Evolutionary conservation across 2,888 invertebrate species (phyloP).

Genomic region (Fabriciana adippe): DNA sequence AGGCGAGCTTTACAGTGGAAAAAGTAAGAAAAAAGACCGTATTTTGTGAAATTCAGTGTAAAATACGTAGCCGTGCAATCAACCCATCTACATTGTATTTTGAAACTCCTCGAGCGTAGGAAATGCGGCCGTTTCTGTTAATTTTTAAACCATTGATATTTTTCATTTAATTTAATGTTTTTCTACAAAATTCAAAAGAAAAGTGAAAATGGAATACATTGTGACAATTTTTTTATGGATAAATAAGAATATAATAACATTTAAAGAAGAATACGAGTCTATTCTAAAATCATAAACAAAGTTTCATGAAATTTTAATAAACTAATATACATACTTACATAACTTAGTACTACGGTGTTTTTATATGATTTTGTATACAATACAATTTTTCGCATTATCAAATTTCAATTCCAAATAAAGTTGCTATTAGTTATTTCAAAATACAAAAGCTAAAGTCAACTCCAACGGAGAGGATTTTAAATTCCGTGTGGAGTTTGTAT

Average conservation of each 20-base stretch:
- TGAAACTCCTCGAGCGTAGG: slow-evolving; percentile 1
- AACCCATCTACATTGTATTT: slow-evolving; percentile 15
- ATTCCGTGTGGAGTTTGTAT: slow-evolving; percentile 39
- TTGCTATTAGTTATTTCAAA: slow-evolving; percentile 37
- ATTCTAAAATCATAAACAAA: no score
- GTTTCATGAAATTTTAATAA: no score
- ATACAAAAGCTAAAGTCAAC: slow-evolving; percentile 35
- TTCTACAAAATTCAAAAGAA: neutral
- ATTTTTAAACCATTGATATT: neutral
- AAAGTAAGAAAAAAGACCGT: slow-evolving; percentile 10
- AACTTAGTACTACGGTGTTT: neutral
- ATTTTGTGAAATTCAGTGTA: slow-evolving; percentile 19
- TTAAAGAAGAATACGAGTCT: no score
- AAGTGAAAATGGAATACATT: neutral
- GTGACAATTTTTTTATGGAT: neutral
- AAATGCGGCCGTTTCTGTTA: slow-evolving; percentile 3
- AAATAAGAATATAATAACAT: neutral
- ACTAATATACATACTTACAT: no score
- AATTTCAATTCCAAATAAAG: slow-evolving; percentile 31
- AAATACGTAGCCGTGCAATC: slow-evolving; percentile 15
- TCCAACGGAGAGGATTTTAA: slow-evolving; percentile 37
- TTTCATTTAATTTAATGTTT: neutral
- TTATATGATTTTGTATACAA: slow-evolving; percentile 10
- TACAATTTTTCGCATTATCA: slow-evolving; percentile 21
- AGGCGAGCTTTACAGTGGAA: slow-evolving; percentile 9